Base-by-base conservation (phyloP, 2,113 vertebrate species). In the Rhinogobius similis region DNA sequence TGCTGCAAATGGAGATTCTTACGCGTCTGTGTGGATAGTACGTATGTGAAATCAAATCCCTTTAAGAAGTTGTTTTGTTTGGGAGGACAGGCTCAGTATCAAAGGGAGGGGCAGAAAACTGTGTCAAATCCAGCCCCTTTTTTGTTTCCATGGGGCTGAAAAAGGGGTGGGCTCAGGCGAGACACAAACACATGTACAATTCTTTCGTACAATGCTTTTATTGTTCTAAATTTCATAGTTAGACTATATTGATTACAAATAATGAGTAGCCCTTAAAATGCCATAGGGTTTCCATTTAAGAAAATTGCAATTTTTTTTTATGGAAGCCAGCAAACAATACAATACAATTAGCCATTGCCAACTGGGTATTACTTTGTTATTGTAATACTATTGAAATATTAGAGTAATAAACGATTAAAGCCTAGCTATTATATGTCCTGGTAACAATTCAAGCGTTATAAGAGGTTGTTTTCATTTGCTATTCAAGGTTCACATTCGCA, bases 61-160 rank as follows among this genome's bases (percentile, higher is more conserved):
- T 29, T 18, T 58, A 55, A 24, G 10, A 23, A 13, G 52, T 11
- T 55, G 21, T 24, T 53, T 24, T 53, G 48, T 52, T 11, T 23
- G 32, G 20, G 44, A 20, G 52, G 21, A 24, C 4, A 55, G 4
- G 12, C 53, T 56, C 12, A 27, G 16, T 3, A 18, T 14, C 16
- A 27, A 29, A 29, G 55, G 55, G 55, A 58, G 55, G 55, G 55
- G 55, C 14, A 16, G 26, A 29, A 58, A 58, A 58, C 13, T 58
- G 26, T 58, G 55, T 58, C 55, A 58, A 29, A 29, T 18, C 13
- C 55, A 58, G 55, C 55, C 26, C 26, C 55, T 16, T 58, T 14
- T 58, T 29, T 58, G 24, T 58, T 27, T 29, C 13, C 26, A 58
- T 41, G 39, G 55, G 24, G 16, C 53, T 56, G 53, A 56, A 58